Percentiles rank a stretch among this genome's conserved stretches.
phyloP scores from a whole-genome alignment of 2,113 vertebrate species.

The Conger conger region DNA sequence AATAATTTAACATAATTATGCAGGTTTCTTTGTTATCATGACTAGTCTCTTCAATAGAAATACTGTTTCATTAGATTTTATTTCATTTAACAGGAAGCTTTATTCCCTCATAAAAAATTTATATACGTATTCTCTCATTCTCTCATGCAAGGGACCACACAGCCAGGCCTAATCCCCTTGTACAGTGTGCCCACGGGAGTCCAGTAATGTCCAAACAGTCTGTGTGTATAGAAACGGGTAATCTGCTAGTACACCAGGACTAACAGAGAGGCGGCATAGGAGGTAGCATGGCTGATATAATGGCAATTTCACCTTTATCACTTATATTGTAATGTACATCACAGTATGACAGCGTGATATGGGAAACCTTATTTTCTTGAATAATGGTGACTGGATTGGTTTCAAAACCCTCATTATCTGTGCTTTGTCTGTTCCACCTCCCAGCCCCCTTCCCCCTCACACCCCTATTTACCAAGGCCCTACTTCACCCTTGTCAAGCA shows the following conservation, averaged over 20 bases:
- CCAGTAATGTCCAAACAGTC: background rate
- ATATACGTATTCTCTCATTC: background rate
- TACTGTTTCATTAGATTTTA: background rate
- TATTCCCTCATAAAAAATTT: background rate
- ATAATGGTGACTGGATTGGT: too few species aligned
- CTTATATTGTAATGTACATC: too few species aligned
- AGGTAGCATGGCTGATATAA: background rate
- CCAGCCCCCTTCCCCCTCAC: too few species aligned
- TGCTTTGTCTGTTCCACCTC: too few species aligned
- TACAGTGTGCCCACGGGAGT: background rate
- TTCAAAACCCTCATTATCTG: too few species aligned
- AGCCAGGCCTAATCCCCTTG: background rate
- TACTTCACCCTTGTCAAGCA: too few species aligned
- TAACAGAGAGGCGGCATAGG: background rate
- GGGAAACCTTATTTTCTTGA: too few species aligned
- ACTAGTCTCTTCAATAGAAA: background rate
- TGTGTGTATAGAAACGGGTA: background rate
- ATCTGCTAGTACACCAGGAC: background rate
- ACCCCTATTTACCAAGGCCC: too few species aligned
- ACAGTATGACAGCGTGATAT: too few species aligned
- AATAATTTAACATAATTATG: background rate
- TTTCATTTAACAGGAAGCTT: background rate
- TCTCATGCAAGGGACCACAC: background rate
- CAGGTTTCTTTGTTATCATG: background rate
- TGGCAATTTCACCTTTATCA: too few species aligned